Conservation (phyloP, 1,140 invertebrate species). For the Lysiphlebus fabarum region DNA sequence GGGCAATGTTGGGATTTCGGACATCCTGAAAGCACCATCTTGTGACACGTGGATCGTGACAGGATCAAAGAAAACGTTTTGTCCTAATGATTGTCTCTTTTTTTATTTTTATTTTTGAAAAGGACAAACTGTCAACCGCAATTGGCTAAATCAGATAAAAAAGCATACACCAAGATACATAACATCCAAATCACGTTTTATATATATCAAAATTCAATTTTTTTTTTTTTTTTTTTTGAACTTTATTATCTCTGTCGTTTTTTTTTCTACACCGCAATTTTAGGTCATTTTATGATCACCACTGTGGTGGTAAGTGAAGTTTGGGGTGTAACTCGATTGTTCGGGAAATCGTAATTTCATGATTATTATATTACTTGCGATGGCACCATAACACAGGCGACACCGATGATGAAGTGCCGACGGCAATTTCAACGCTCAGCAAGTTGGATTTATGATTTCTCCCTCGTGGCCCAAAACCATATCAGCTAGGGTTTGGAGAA, state of each 20-base stretch:
- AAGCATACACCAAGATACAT: slow-evolving; percentile 1
- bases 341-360: slow-evolving; percentile 24
- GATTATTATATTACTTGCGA: slow-evolving; percentile 30
- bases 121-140: slow-evolving; percentile 3
- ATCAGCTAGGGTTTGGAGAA: not conserved
- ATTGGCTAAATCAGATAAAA: slow-evolving; percentile 15
- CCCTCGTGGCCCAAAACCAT: not conserved
- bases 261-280: too few species aligned
- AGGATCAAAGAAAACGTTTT: slow-evolving; percentile 30
- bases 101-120: slow-evolving; percentile 2
- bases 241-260: too few species aligned
- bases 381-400: slow-evolving; percentile 18
- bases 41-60: slow-evolving; percentile 28
- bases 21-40: slow-evolving; percentile 17
- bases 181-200: not conserved
- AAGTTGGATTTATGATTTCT: slow-evolving; percentile 25
- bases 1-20: slow-evolving; percentile 8
- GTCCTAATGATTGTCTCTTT: slow-evolving; percentile 30
- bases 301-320: not conserved
- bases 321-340: not conserved
- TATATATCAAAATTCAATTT: too few species aligned
- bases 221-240: too few species aligned
- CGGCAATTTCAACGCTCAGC: slow-evolving; percentile 25
- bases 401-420: slow-evolving; percentile 29
- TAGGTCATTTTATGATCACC: not conserved